A percentile compares a stretch with the other conserved stretches of the same genome.
Evolutionary conservation across 2,113 vertebrate species (phyloP).

Genomic region (Melanerpes formicivorus): DNA sequence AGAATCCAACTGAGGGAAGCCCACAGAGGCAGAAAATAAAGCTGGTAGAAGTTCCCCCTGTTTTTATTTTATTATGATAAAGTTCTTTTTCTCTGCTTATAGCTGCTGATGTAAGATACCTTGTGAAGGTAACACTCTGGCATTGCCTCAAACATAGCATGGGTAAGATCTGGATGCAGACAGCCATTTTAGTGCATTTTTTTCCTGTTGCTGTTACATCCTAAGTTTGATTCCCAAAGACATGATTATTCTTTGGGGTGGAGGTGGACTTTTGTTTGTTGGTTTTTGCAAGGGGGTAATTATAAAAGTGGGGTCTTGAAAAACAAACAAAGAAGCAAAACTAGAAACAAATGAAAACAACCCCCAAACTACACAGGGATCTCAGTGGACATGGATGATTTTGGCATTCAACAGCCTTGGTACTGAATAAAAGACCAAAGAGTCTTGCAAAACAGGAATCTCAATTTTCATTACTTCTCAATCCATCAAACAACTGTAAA

Average conservation of each 20-base stretch:
- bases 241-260: not conserved
- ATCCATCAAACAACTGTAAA: not conserved
- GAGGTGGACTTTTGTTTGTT: not conserved
- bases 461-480: not conserved
- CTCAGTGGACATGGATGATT: fast-evolving
- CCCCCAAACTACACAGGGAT: not conserved
- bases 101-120: not conserved
- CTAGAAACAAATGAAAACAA: not conserved
- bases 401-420: fast-evolving
- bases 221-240: not conserved
- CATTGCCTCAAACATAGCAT: not conserved
- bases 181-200: not conserved
- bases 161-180: slow-evolving; percentile 13
- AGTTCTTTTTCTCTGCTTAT: slow-evolving; percentile 25
- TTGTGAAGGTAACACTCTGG: not conserved
- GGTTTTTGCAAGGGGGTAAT: not conserved
- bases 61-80: slow-evolving; percentile 41
- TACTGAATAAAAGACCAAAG: not conserved
- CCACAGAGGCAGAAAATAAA: slow-evolving; percentile 55
- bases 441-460: not conserved
- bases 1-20: slow-evolving; percentile 36
- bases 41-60: slow-evolving; percentile 24
- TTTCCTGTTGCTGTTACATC: not conserved
- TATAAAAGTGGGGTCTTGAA: not conserved
- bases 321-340: not conserved